Evolutionary conservation across 2,113 vertebrate species (phyloP).

Genomic region (Chaetorhynchus papuensis): DNA sequence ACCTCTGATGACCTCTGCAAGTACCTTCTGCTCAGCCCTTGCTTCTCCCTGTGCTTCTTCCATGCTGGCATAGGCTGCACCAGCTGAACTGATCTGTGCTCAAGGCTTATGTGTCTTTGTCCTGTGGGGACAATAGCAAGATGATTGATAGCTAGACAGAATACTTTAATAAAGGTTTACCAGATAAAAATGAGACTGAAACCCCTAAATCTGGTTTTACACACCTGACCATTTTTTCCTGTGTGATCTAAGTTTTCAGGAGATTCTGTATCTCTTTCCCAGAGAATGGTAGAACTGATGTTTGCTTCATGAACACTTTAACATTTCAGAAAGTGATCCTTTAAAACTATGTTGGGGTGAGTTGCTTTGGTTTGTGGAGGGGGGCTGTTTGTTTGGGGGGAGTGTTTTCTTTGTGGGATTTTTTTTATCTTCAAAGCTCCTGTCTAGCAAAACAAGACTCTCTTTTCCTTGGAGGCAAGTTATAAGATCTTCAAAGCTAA

Average conservation of each 20-base stretch:
- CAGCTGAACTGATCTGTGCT: neutral
- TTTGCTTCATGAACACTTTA: neutral
- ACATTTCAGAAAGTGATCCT: neutral
- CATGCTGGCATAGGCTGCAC: neutral
- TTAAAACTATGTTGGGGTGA: neutral
- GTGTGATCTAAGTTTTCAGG: neutral
- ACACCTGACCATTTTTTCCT: neutral
- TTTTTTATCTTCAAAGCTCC: neutral
- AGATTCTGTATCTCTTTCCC: neutral
- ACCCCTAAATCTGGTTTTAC: neutral
- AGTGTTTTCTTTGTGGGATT: neutral
- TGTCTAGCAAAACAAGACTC: neutral
- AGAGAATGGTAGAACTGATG: neutral
- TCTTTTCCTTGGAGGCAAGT: slow-evolving; percentile 1
- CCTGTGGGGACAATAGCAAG: neutral
- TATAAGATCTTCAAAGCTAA: slow-evolving; percentile 16
- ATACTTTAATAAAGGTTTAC: neutral
- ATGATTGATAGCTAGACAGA: neutral
- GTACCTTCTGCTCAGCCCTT: neutral
- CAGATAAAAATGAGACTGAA: neutral
- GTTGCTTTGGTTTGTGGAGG: neutral
- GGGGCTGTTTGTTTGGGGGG: neutral
- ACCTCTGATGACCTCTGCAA: neutral
- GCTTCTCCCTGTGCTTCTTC: neutral
- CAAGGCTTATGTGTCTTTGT: neutral